These are phyloP conservation scores for Eupithecia tripunctaria DNA, from an alignment of 2,888 invertebrate genomes.

Conservation along the genomic window DNA sequence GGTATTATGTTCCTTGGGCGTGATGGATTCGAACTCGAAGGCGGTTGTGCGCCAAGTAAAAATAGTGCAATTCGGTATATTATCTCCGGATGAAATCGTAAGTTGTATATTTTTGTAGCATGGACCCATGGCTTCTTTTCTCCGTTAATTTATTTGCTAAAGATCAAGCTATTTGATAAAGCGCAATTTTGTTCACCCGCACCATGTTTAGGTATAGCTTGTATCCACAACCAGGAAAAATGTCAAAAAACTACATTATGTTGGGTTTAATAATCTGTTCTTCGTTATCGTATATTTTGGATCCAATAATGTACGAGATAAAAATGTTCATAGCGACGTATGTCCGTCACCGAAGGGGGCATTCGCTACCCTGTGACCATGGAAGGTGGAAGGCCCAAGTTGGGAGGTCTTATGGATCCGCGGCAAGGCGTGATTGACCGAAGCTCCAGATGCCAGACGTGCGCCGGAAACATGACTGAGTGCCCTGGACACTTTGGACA, in stretches of 20 bases:
- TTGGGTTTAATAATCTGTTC: neutral
- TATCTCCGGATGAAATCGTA: conserved; percentile 99
- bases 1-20: too few species aligned
- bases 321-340: conserved; percentile 88
- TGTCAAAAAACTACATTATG: neutral
- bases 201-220: neutral
- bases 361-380: conserved; percentile 98
- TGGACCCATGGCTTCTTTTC: neutral
- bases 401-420: conserved; percentile 99
- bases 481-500: conserved; percentile 99
- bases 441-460: conserved; percentile 96
- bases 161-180: neutral
- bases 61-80: conserved; percentile 98
- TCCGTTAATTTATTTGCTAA: neutral
- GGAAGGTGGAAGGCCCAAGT: conserved; percentile 98
- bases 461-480: conserved; percentile 98
- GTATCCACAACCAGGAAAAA: conserved; percentile 7
- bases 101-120: conserved; percentile 75
- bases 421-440: conserved; percentile 99
- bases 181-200: conserved; percentile 20
- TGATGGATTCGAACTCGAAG: too few species aligned
- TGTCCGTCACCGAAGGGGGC: conserved; percentile 99
- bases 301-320: neutral
- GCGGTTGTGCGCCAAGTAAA: conserved; percentile 97
- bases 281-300: neutral